Base-by-base conservation (phyloP, 2,797 vertebrate species). In the Enteromius afrohamiltoni region DNA sequence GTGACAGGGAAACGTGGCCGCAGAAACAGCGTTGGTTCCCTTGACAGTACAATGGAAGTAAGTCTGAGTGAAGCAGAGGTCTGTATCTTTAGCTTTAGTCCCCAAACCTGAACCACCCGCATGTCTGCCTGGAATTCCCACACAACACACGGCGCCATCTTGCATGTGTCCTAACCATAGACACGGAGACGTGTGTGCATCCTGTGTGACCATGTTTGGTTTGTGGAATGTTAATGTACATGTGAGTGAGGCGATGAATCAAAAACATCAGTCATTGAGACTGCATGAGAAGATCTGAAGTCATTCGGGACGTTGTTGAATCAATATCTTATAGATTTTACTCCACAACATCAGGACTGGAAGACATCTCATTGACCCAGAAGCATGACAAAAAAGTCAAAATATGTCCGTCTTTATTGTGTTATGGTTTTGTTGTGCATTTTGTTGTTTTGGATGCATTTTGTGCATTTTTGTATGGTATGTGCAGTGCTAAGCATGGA, bases 31-130 rank as follows among this genome's bases (percentile, higher is more conserved):
- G 97, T 96, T 92, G 97, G 97, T 87, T 98, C 97, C 89, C 90
- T 98, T 95, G 97, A 98, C 96, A 98, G 97, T 94, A 97, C 97
- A 91, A 97, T 98, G 80, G 97, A 98, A 96, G 97, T 98, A 96
- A 97, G 97, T 96, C 74, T 84, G 87, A 87, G 87, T 89, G 82
- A 26, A 85, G 88, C 88, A 89, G 88, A 89, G 88, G 88, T 89
- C 88, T 89, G 88, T 89, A 89, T 89, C 88, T 89, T 89, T 87
- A 89, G 88, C 80, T 89, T 89, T 86, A 83, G 80, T 87, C 84
- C 86, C 83, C 83, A 88, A 79, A 51, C 51, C 68, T 64, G 68
- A 85, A 80, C 78, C 79, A 83, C 79, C 86, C 60, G 88, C 88
- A 89, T 86, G 86, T 77, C 75, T 85, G 83, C 82, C 85, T 85